A percentile compares a stretch with the other conserved stretches of the same genome.
These are phyloP conservation scores for Hemaris fuciformis DNA, from an alignment of 2,888 invertebrate genomes.

Conservation along the genomic window DNA sequence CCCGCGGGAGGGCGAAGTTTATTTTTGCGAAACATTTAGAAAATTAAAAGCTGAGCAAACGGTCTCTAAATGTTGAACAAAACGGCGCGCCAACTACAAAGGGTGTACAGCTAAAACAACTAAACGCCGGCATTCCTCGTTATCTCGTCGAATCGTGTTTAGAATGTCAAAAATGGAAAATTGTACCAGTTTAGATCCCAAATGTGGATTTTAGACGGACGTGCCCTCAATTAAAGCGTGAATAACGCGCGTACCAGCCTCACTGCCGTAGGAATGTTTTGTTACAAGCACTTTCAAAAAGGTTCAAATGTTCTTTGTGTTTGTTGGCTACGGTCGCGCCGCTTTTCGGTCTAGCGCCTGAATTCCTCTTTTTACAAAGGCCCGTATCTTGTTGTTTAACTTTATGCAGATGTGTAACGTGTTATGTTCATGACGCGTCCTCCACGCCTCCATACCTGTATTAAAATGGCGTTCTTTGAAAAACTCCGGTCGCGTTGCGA, in stretches of 20 bases:
- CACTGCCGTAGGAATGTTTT: conserved; percentile 19
- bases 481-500: background rate
- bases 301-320: conserved; percentile 16
- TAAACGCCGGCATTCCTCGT: conserved; percentile 42
- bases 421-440: conserved; percentile 2
- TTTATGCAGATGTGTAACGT: conserved; percentile 13
- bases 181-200: conserved; percentile 20
- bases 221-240: conserved; percentile 19
- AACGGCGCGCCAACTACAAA: conserved; percentile 24
- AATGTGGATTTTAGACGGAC: conserved; percentile 14
- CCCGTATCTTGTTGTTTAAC: conserved; percentile 11
- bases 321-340: conserved; percentile 3
- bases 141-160: conserved; percentile 37
- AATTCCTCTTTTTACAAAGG: conserved; percentile 14
- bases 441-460: conserved; percentile 2
- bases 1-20: conserved; percentile 36
- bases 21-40: conserved; percentile 44
- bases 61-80: conserved; percentile 11
- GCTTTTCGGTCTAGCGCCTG: conserved; percentile 9
- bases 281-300: conserved; percentile 20
- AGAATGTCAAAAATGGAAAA: conserved; percentile 37
- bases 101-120: conserved; percentile 33
- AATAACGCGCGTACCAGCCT: conserved; percentile 17
- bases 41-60: conserved; percentile 48
- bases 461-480: conserved; percentile 10